Base-by-base conservation (phyloP, 2,113 vertebrate species). In the Corydoras maculifer region DNA sequence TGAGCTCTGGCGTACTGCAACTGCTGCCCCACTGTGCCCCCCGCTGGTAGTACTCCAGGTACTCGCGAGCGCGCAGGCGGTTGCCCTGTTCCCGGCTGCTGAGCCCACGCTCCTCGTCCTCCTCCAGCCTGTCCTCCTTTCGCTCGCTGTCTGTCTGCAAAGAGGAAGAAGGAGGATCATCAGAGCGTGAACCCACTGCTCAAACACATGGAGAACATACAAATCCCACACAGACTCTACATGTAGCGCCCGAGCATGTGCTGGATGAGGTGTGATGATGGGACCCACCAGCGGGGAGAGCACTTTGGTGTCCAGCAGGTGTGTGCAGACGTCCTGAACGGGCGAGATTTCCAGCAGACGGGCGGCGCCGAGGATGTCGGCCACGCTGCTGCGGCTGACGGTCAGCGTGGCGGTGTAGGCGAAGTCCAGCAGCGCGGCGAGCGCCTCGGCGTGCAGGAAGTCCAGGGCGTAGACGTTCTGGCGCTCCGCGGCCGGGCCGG, bases 381-480 rank as follows among this genome's bases (percentile, higher is more conserved):
- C 88, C 84, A 97, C 94, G 0, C 93, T 98, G 65, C 90, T 91
- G 72, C 93, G 94, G 88, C 94, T 98, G 85, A 98, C 90, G 0
- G 94, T 98, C 60, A 99, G 89, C 8, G 97, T 99, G 77, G 97
- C 95, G 0, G 96, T 98, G 88, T 99, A 99, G 81, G 94, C 97
- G 80, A 98, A 99, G 88, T 98, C 97, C 87, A 99, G 88, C 85
- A 99, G 90, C 0, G 96, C 94, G 1, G 92, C 92, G 75, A 99
- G 87, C 1, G 95, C 93, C 8, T 97, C 97, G 0, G 94, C 92
- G 0, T 87, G 90, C 84, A 98, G 92, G 76, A 99, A 99, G 91
- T 99, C 97, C 58, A 99, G 92, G 86, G 89, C 91, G 76, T 99
- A 99, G 82, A 98, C 86, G 75, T 93, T 98, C 84, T 96, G 94